phyloP scores from a whole-genome alignment of 1,140 invertebrate genomes.

The Drosophila teissieri region DNA sequence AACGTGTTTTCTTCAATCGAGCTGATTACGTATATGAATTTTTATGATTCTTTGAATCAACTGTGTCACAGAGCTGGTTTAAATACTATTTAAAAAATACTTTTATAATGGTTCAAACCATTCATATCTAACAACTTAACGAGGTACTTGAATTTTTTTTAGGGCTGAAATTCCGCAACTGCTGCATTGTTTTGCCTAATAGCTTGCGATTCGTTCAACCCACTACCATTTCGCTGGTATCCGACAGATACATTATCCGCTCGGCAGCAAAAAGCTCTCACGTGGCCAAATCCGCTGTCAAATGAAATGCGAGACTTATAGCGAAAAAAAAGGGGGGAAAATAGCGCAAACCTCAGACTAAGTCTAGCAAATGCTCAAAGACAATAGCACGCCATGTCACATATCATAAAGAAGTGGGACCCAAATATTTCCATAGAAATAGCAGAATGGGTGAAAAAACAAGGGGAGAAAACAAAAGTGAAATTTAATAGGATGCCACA shows the following conservation, averaged over 20 bases:
- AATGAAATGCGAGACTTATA: slow-evolving; percentile 58
- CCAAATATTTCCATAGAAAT: slow-evolving; percentile 57
- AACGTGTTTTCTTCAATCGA: too few relatives aligned
- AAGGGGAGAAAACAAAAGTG: slow-evolving; percentile 56
- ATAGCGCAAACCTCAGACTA: slow-evolving; percentile 7
- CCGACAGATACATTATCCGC: slow-evolving; percentile 39
- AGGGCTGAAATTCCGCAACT: neutral
- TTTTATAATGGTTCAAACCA: neutral
- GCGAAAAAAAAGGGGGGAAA: slow-evolving; percentile 4
- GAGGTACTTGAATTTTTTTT: neutral
- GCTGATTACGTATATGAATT: too few relatives aligned
- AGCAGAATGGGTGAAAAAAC: slow-evolving; percentile 10
- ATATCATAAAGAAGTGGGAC: slow-evolving; percentile 44
- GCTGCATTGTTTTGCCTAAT: slow-evolving; percentile 5
- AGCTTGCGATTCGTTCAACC: slow-evolving; percentile 26
- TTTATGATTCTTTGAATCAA: too few relatives aligned
- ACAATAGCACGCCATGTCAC: slow-evolving; percentile 52
- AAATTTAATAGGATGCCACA: slow-evolving; percentile 66
- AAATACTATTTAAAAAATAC: neutral
- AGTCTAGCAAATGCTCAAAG: slow-evolving; percentile 26
- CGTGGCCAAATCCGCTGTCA: slow-evolving; percentile 32
- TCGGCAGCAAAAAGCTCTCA: slow-evolving; percentile 38
- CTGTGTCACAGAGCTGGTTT: neutral
- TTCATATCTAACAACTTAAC: neutral
- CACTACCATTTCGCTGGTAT: slow-evolving; percentile 28